Conservation (phyloP, 1,140 invertebrate genomes). For the Myzus persicae region DNA sequence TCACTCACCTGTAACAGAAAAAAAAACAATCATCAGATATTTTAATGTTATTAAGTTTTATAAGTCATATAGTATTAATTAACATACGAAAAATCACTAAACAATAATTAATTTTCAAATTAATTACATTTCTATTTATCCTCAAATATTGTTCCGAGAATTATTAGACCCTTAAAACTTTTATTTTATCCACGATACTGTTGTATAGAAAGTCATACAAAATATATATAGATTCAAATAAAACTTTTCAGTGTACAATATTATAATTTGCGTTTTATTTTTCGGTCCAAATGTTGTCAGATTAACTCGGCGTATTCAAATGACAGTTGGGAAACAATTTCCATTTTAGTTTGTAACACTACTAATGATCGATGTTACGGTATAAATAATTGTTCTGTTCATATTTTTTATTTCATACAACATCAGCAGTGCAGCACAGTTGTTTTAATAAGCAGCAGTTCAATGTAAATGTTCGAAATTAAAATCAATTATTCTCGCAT, state of each 20-base stretch:
- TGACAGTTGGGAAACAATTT: not conserved
- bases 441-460: not conserved
- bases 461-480: not conserved
- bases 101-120: not conserved
- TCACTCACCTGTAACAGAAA: not conserved
- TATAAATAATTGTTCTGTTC: not conserved
- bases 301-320: not conserved
- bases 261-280: not conserved
- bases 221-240: not conserved
- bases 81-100: not conserved
- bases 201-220: not conserved
- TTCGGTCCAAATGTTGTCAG: not conserved
- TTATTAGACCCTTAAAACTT: not conserved
- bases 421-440: not conserved
- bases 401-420: not conserved
- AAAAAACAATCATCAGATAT: not conserved
- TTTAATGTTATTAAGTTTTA: not conserved
- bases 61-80: not conserved
- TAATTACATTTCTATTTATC: not conserved
- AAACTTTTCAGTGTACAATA: not conserved
- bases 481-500: not conserved
- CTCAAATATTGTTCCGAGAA: not conserved
- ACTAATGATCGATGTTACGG: not conserved
- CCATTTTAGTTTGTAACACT: not conserved
- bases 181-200: not conserved